Evolutionary conservation across 2,888 invertebrate genomes (phyloP).

Genomic region (Eudemis profundana): DNA sequence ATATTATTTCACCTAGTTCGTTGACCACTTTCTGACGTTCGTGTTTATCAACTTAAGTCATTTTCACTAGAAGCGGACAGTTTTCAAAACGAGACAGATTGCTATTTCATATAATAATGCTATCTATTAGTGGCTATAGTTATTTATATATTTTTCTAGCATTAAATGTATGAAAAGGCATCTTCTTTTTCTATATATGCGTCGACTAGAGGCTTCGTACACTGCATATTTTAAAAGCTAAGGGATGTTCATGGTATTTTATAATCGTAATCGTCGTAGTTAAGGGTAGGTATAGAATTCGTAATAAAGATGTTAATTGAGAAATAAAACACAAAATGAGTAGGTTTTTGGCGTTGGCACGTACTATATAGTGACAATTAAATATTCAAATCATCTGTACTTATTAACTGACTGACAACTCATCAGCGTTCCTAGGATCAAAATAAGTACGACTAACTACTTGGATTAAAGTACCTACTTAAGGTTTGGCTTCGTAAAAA

Average conservation of each 20-base stretch:
- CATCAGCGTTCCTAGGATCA: too few relatives aligned
- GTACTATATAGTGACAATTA: too few relatives aligned
- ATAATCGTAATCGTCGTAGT: constrained; percentile 6
- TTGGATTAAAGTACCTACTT: too few relatives aligned
- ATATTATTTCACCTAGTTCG: not conserved
- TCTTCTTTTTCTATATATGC: constrained; percentile 23
- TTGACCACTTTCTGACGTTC: not conserved
- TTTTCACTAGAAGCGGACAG: not conserved
- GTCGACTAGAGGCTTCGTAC: constrained; percentile 35
- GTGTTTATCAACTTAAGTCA: not conserved
- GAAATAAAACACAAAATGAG: too few relatives aligned
- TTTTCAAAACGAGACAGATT: not conserved
- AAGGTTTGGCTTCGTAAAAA: too few relatives aligned
- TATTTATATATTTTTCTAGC: constrained; percentile 48
- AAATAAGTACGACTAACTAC: too few relatives aligned
- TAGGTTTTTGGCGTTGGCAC: too few relatives aligned
- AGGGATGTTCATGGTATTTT: not conserved
- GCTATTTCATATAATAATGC: not conserved
- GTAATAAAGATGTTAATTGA: too few relatives aligned
- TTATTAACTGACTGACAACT: too few relatives aligned
- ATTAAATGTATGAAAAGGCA: constrained; percentile 48
- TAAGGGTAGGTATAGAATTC: too few relatives aligned
- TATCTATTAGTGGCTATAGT: not conserved
- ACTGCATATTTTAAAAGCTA: constrained; percentile 17
- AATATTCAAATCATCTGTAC: too few relatives aligned